These are phyloP conservation scores for Brachyptera putata DNA, from an alignment of 2,888 invertebrate species.

Conservation along the genomic window DNA sequence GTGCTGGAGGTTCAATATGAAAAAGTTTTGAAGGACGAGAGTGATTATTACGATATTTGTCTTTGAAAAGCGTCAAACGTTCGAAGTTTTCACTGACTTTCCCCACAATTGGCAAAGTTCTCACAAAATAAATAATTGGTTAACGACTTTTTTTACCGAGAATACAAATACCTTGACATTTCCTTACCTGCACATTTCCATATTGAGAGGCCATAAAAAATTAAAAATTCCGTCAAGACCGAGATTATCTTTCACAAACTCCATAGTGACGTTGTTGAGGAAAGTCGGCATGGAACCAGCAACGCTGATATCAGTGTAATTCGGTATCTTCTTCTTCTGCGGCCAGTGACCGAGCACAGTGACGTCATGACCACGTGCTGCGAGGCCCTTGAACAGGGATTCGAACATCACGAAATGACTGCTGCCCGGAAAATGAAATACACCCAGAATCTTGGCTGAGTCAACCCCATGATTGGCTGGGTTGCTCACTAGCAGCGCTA, in stretches of 20 bases:
- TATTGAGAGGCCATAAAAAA: constrained; percentile 19
- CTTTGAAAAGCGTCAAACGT: too few species aligned
- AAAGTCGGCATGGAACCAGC: constrained; percentile 2
- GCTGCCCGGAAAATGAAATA: constrained; percentile 49
- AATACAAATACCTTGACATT: too few species aligned
- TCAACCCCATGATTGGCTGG: not conserved
- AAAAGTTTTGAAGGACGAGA: too few species aligned
- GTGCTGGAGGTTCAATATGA: too few species aligned
- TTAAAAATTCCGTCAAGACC: too few species aligned
- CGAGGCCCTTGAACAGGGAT: constrained; percentile 49
- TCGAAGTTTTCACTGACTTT: too few species aligned
- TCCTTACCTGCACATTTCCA: constrained; percentile 4
- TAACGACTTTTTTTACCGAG: too few species aligned
- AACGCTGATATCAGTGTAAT: constrained; percentile 39
- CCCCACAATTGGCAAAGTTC: too few species aligned
- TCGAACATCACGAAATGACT: constrained; percentile 50
- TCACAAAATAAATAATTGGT: too few species aligned
- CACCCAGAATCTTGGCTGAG: constrained; percentile 45
- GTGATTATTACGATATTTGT: too few species aligned
- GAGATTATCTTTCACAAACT: not conserved
- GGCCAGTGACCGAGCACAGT: constrained; percentile 48
- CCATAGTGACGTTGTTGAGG: constrained; percentile 17
- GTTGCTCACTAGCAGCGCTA: not conserved
- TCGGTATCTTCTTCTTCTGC: constrained; percentile 43
- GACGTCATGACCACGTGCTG: constrained; percentile 51